A percentile compares a stretch with the other conserved stretches of the same genome.
phyloP scores from a whole-genome alignment of 2,797 vertebrate genomes.

The Hydrocynus forskahlii region DNA sequence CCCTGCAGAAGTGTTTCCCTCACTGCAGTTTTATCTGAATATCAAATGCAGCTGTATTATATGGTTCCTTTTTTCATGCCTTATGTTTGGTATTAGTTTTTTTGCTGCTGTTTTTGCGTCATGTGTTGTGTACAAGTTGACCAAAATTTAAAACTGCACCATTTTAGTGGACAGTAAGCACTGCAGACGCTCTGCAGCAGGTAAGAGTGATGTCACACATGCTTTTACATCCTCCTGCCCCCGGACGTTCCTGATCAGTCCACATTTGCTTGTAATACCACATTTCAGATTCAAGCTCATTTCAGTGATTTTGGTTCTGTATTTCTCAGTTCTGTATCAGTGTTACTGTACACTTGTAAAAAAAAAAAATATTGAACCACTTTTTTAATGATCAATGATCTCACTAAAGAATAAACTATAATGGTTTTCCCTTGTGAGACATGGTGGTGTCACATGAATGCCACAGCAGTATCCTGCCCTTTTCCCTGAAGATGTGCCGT shows the following conservation, averaged over 20 bases:
- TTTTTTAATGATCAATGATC: conserved; percentile 54
- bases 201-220: neutral
- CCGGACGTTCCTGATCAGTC: neutral
- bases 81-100: neutral
- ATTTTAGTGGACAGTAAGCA: conserved; percentile 50
- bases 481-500: too few species aligned
- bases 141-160: conserved; percentile 9
- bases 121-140: neutral
- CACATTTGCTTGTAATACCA: neutral
- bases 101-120: neutral
- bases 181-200: conserved; percentile 42
- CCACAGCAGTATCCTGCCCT: too few species aligned
- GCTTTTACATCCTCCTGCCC: neutral
- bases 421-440: conserved; percentile 19
- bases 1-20: too few species aligned
- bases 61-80: neutral
- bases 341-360: conserved; percentile 77
- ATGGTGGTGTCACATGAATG: conserved; percentile 36
- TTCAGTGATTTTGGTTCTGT: conserved; percentile 31
- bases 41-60: neutral
- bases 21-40: neutral
- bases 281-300: conserved; percentile 35
- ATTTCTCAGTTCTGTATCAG: conserved; percentile 70
- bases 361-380: conserved; percentile 67
- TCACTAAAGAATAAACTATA: conserved; percentile 42